Conservation (phyloP, 2,113 vertebrate species). For the Platichthys stellatus region DNA sequence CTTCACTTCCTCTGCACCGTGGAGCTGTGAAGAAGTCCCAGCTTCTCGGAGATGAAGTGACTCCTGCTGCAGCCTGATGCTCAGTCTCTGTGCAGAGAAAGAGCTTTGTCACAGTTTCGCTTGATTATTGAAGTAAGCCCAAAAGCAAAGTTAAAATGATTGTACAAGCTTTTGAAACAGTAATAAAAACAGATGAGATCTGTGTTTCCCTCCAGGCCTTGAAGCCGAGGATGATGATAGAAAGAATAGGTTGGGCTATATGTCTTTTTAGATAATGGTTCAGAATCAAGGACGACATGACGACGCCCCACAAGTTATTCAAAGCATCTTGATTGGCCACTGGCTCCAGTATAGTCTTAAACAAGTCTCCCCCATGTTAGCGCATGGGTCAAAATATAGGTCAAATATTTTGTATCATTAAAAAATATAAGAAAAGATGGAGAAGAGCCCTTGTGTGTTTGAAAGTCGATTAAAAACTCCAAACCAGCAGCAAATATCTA, state of each 20-base stretch:
- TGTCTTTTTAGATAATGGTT: too few species aligned
- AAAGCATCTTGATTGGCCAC: too few species aligned
- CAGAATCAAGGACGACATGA: too few species aligned
- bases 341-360: too few species aligned
- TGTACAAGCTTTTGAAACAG: not conserved
- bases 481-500: too few species aligned
- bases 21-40: constrained; percentile 14
- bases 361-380: too few species aligned
- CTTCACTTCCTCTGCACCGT: not conserved
- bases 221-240: not conserved
- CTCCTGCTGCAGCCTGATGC: constrained; percentile 12
- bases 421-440: too few species aligned
- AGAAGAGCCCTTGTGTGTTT: too few species aligned
- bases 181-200: not conserved
- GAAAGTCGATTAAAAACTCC: too few species aligned
- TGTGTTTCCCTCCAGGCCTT: not conserved
- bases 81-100: not conserved
- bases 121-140: not conserved
- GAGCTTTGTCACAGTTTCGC: constrained; percentile 2
- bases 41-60: not conserved
- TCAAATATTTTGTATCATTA: not conserved
- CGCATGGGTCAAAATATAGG: not conserved
- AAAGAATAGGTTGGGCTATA: not conserved
- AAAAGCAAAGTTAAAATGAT: not conserved
- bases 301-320: too few species aligned